phyloP scores from a whole-genome alignment of 2,113 vertebrate species.

The Dipodomys spectabilis region DNA sequence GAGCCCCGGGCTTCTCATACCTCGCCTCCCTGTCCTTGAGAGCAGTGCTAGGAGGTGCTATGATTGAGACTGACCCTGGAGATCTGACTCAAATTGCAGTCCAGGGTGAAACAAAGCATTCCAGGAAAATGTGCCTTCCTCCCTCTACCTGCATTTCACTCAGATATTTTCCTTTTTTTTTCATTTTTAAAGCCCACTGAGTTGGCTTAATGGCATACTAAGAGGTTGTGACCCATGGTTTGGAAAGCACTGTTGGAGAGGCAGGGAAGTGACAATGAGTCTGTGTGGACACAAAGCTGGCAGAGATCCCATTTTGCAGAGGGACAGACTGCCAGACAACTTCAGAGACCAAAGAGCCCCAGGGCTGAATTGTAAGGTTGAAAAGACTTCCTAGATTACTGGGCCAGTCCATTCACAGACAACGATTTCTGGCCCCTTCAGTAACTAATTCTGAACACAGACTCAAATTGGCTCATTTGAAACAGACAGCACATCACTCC shows the following conservation, averaged over 20 bases:
- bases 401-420: neutral
- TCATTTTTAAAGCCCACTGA: neutral
- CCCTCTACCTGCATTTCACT: neutral
- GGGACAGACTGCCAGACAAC: neutral
- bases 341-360: neutral
- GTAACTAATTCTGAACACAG: neutral
- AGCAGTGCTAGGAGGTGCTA: neutral
- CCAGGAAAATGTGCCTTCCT: neutral
- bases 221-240: neutral
- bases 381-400: neutral
- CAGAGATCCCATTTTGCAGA: conserved; percentile 9
- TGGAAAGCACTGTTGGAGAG: neutral
- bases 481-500: neutral
- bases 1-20: neutral
- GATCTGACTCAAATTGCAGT: neutral
- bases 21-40: neutral
- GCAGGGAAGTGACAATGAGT: neutral
- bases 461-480: neutral
- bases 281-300: neutral
- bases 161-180: neutral
- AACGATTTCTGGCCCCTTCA: neutral
- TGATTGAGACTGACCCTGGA: neutral
- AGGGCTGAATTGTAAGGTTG: neutral
- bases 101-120: neutral
- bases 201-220: neutral